Evolutionary conservation across 2,113 vertebrate species (phyloP).

Genomic region (Meleagris gallopavo): DNA sequence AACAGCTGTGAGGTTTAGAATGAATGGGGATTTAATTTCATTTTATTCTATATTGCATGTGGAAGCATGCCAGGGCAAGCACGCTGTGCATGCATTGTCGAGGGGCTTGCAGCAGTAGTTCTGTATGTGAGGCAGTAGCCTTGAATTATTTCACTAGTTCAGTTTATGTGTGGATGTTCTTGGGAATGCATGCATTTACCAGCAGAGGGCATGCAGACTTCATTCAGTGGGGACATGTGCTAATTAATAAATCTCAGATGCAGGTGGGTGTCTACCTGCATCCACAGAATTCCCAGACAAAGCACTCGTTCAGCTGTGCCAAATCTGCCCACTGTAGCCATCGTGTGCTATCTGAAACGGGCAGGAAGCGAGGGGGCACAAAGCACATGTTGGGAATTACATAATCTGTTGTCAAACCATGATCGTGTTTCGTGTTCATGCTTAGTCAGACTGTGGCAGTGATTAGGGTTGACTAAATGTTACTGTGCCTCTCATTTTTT

Average conservation of each 20-base stretch:
- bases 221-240: constrained; percentile 38
- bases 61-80: neutral
- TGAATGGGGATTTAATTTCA: neutral
- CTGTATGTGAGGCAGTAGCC: neutral
- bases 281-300: neutral
- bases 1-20: neutral
- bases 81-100: accelerated
- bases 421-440: constrained; percentile 47
- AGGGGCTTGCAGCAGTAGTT: neutral
- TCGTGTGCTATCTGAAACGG: neutral
- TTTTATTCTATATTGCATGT: accelerated
- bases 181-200: constrained; percentile 18
- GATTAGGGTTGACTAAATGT: constrained; percentile 62
- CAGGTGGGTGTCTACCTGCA: constrained; percentile 32
- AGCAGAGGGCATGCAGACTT: constrained; percentile 70
- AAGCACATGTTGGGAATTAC: constrained; percentile 44
- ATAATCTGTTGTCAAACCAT: constrained; percentile 2
- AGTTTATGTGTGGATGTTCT: neutral
- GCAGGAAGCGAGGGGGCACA: constrained; percentile 38
- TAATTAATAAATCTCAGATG: constrained; percentile 39
- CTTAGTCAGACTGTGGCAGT: constrained; percentile 64
- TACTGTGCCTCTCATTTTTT: constrained; percentile 43
- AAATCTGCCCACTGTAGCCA: neutral
- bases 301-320: neutral
- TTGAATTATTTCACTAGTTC: neutral